A percentile compares a stretch with the other conserved stretches of the same genome.
phyloP scores from a whole-genome alignment of 1,140 invertebrate species.

The Sycophila sp. region DNA sequence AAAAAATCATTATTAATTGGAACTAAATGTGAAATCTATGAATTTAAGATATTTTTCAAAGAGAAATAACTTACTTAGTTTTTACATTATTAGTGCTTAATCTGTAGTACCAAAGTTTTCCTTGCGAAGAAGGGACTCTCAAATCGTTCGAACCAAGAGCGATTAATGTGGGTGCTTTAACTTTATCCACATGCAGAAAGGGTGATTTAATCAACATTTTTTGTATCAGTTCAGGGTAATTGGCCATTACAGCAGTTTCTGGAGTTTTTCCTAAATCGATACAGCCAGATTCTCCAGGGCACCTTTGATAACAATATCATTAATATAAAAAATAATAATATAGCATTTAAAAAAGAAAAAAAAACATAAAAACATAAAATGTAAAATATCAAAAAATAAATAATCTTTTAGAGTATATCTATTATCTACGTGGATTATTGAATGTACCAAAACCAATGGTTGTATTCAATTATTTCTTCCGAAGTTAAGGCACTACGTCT shows the following conservation, averaged over 20 bases:
- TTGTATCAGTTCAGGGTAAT: constrained; percentile 67
- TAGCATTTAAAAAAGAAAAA: no score
- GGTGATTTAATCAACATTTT: constrained; percentile 75
- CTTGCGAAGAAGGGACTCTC: constrained; percentile 81
- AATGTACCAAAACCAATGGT: neutral
- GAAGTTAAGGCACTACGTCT: constrained; percentile 52
- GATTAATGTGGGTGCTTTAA: constrained; percentile 82
- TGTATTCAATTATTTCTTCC: constrained; percentile 45
- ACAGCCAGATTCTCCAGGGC: neutral
- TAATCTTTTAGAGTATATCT: no score
- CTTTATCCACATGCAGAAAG: constrained; percentile 72
- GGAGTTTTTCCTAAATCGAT: constrained; percentile 32
- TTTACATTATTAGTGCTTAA: constrained; percentile 72
- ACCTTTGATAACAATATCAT: neutral
- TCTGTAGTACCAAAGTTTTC: constrained; percentile 74
- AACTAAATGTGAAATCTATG: neutral
- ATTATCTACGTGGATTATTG: neutral
- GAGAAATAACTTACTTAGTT: constrained; percentile 65
- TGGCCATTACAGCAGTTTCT: constrained; percentile 46
- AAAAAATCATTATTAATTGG: neutral
- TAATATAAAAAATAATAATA: no score
- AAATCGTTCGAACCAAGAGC: constrained; percentile 85
- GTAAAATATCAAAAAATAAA: no score
- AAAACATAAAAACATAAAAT: no score
- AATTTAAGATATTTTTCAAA: neutral